Percentiles rank a stretch among this genome's conserved stretches.
Evolutionary conservation across 1,140 invertebrate species (phyloP).

Genomic region (Bombyx mandarina): DNA sequence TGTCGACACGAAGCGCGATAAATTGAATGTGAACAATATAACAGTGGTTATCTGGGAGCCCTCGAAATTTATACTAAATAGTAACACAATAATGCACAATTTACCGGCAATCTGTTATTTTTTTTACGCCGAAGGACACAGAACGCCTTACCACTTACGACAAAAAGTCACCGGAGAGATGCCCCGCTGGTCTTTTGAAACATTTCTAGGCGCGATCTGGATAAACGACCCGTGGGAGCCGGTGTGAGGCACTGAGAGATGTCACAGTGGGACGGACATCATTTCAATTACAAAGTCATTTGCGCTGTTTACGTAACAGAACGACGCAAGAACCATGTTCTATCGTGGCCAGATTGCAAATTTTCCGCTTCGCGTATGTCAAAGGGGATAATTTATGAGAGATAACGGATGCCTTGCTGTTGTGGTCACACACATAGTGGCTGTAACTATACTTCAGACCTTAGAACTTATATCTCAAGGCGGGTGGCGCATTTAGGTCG

Average conservation of each 20-base stretch:
- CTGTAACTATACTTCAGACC: too few species aligned
- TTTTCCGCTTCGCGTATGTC: conserved; percentile 55
- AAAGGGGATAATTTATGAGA: conserved; percentile 60
- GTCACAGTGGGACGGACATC: conserved; percentile 41
- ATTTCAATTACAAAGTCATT: conserved; percentile 56
- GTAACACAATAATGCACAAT: conserved; percentile 57
- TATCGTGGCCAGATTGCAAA: conserved; percentile 44
- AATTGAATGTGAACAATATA: conserved; percentile 60
- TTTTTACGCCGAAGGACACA: conserved; percentile 41
- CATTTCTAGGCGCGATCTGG: conserved; percentile 42
- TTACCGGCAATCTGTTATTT: conserved; percentile 68
- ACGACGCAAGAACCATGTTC: conserved; percentile 24
- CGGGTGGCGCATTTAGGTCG: too few species aligned
- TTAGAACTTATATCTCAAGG: too few species aligned
- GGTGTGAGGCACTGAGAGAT: conserved; percentile 51
- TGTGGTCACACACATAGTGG: conserved; percentile 5
- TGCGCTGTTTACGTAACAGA: conserved; percentile 53
- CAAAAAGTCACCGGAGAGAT: conserved; percentile 60
- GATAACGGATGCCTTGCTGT: conserved; percentile 42
- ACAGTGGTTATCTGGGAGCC: conserved; percentile 37
- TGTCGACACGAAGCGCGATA: conserved; percentile 44
- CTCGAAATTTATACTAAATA: conserved; percentile 55
- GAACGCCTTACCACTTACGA: conserved; percentile 59
- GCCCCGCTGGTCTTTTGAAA: conserved; percentile 60
- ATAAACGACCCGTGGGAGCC: conserved; percentile 52